Base-by-base conservation (phyloP, 2,888 invertebrate genomes). In the Trichogramma dendrolimi region DNA sequence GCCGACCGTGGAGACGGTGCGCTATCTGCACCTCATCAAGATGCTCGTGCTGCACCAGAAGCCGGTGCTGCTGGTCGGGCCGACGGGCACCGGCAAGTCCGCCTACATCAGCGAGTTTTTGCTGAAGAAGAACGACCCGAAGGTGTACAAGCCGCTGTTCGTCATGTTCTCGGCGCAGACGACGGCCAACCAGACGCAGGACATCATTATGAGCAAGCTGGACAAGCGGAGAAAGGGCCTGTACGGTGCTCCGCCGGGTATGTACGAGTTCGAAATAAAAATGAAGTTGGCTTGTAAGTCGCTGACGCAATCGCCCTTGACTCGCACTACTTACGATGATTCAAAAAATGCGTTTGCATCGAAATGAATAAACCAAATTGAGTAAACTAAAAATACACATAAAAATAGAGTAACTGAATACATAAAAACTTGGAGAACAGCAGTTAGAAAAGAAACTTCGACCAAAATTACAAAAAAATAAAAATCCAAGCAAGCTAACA, bases 91-190 rank as follows among this genome's bases (percentile, higher is more conserved):
- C 0, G 96, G 96, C 61, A 97, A 97, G 80, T 94, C 95, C 10
- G 90, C 90, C 52, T 94, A 96, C 70, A 89, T 91, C 27, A 89
- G 90, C 87, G 90, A 93, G 70, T 92, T 88, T 73, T 80, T 96
- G 62, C 81, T 94, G 50, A 91, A 90, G 75, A 87, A 86, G 75
- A 87, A 91, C 66, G 87, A 95, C 73, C 86, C 89, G 1, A 86
- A 87, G 58, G 77, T 86, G 0, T 96, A 88, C 75, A 92, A 92
- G 72, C 92, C 95, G 0, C 81, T 94, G 40, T 89, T 94, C 67
- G 87, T 96, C 72, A 94, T 91, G 68, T 96, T 96, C 79, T 96
- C 96, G 0, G 95, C 96, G 0, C 94, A 95, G 81, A 96, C 96
- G 0, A 90, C 91, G 11, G 94, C 95, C 43, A 94, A 94, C 81